These are phyloP conservation scores for Zaprionus lachaisei DNA, from an alignment of 1,140 invertebrate genomes.

Conservation along the genomic window DNA sequence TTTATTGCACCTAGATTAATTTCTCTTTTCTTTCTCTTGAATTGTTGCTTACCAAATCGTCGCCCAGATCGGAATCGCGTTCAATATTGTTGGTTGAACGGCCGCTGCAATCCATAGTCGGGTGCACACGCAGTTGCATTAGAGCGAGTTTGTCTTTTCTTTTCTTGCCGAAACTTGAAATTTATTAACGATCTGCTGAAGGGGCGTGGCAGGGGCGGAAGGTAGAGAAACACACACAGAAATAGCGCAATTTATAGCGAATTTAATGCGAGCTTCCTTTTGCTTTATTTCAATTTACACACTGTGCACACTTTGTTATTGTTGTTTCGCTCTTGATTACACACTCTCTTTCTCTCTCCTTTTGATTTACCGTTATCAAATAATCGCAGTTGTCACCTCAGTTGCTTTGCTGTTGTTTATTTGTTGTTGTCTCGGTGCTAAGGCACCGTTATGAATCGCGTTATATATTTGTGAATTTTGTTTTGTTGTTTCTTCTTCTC, in stretches of 20 bases:
- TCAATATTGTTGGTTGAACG: constrained; percentile 79
- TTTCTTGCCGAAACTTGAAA: constrained; percentile 15
- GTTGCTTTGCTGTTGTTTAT: background rate
- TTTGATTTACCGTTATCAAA: constrained; percentile 32
- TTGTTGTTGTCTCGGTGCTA: background rate
- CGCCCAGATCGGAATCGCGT: constrained; percentile 80
- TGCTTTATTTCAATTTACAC: constrained; percentile 47
- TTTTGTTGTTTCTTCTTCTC: constrained; percentile 17
- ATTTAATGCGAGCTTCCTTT: constrained; percentile 35
- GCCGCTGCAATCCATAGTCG: constrained; percentile 81
- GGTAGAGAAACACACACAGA: background rate
- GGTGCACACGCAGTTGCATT: constrained; percentile 81
- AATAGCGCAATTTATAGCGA: constrained; percentile 14
- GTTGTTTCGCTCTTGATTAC: constrained; percentile 34
- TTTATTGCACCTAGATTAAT: background rate
- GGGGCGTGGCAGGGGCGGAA: background rate
- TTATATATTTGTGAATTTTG: background rate
- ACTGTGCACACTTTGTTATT: constrained; percentile 44
- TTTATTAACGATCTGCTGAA: background rate
- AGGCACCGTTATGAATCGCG: background rate
- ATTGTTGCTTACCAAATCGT: constrained; percentile 77
- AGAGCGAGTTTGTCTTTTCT: constrained; percentile 35
- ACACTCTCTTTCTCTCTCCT: constrained; percentile 19
- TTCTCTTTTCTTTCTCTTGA: background rate
- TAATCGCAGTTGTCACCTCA: constrained; percentile 23